Percentiles rank a stretch among this genome's conserved stretches.
phyloP scores from a whole-genome alignment of 2,797 vertebrate genomes.

The Macrochelys suwanniensis region DNA sequence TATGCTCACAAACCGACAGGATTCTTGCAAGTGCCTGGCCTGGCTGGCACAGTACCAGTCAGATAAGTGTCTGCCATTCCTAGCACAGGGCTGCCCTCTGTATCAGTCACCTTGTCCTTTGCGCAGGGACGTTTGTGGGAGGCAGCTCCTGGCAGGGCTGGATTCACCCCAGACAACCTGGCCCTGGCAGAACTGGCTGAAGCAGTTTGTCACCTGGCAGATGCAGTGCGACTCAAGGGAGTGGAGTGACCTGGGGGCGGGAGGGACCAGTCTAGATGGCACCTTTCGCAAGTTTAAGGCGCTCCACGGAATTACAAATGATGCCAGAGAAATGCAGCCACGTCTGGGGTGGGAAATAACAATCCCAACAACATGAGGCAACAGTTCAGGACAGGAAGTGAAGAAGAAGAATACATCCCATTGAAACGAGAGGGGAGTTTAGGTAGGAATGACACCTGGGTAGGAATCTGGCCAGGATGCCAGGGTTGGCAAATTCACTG shows the following conservation, averaged over 20 bases:
- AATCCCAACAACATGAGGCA: not conserved
- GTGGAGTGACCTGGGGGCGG: not conserved
- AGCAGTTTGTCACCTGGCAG: not conserved
- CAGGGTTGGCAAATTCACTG: not conserved
- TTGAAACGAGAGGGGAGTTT: not conserved
- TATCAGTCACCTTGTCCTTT: not conserved
- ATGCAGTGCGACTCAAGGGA: not conserved
- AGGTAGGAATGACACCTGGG: not conserved
- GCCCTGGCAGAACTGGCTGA: not conserved
- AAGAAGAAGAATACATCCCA: not conserved
- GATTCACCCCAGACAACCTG: not conserved
- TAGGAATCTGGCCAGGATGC: not conserved
- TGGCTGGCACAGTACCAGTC: too few relatives aligned
- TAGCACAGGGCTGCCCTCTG: not conserved
- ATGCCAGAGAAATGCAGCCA: not conserved
- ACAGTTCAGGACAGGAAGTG: not conserved
- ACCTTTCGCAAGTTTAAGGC: not conserved
- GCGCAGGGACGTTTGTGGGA: not conserved
- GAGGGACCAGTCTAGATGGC: too few relatives aligned
- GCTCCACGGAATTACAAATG: not conserved
- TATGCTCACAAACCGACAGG: not conserved
- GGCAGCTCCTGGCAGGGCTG: not conserved
- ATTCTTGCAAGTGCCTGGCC: not conserved
- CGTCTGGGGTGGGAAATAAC: not conserved
- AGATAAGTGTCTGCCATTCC: not conserved